phyloP scores from a whole-genome alignment of 2,113 vertebrate genomes.

The Nestor notabilis region DNA sequence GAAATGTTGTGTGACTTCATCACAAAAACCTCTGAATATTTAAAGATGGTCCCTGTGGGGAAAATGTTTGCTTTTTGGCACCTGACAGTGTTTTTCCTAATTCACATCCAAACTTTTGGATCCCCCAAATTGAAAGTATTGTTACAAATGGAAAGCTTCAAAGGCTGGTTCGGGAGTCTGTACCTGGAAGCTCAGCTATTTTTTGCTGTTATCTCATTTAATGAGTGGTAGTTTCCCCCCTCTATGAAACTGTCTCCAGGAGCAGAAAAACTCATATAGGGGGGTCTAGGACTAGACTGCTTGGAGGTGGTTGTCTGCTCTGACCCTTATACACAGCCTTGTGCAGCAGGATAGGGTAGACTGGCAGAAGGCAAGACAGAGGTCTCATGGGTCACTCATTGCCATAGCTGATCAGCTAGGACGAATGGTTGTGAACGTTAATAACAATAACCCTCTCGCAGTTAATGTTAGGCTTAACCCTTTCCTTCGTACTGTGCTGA shows the following conservation, averaged over 20 bases:
- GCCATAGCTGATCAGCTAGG: not conserved
- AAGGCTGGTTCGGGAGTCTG: not conserved
- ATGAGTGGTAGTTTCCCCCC: not conserved
- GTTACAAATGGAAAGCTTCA: not conserved
- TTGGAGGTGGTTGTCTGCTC: not conserved
- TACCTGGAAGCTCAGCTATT: not conserved
- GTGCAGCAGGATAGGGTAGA: not conserved
- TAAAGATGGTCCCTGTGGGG: not conserved
- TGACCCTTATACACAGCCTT: not conserved
- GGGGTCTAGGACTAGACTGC: not conserved
- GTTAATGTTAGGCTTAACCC: not conserved
- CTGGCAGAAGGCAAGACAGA: not conserved
- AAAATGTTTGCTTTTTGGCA: not conserved
- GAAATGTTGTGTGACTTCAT: slow-evolving; percentile 52
- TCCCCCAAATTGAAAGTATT: not conserved
- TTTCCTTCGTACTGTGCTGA: not conserved
- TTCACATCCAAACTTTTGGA: not conserved
- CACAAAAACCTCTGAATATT: not conserved
- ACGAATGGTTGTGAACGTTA: rapidly evolving
- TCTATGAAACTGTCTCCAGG: not conserved
- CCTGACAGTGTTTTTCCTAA: not conserved
- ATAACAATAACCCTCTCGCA: not conserved
- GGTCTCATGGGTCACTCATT: not conserved
- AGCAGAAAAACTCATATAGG: not conserved
- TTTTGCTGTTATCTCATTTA: not conserved